phyloP scores from a whole-genome alignment of 2,888 invertebrate genomes.

The Himalopsyche japonica region DNA sequence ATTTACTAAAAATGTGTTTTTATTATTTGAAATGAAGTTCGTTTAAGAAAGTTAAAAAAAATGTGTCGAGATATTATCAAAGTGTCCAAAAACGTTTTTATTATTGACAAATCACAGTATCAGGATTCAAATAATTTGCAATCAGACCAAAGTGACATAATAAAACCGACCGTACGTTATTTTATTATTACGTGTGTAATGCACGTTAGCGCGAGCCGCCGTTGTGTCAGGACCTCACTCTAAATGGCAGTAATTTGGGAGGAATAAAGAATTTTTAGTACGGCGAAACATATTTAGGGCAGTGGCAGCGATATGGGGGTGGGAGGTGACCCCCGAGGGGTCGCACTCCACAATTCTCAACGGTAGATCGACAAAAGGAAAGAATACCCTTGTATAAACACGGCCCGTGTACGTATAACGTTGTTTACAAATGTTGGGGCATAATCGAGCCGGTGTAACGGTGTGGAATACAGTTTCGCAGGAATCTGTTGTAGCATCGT shows the following conservation, averaged over 20 bases:
- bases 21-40: no score
- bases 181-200: background rate
- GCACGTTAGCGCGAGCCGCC: background rate
- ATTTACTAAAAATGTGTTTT: no score
- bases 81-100: no score
- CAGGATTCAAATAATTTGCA: no score
- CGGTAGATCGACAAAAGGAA: background rate
- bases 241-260: background rate
- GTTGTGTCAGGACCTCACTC: background rate
- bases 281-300: slow-evolving; percentile 15
- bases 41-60: no score
- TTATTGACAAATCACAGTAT: no score
- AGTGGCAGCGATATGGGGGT: background rate
- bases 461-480: background rate
- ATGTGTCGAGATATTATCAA: no score
- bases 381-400: background rate
- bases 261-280: background rate
- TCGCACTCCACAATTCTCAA: background rate
- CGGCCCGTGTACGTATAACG: background rate
- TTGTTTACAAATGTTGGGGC: background rate
- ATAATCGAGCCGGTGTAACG: background rate
- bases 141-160: background rate
- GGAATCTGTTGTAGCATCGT: background rate
- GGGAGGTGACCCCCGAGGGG: background rate
- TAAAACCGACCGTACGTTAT: background rate